Percentiles rank a stretch among this genome's conserved stretches.
Evolutionary conservation across 2,797 vertebrate species (phyloP).

Genomic region (Aplochiton taeniatus): DNA sequence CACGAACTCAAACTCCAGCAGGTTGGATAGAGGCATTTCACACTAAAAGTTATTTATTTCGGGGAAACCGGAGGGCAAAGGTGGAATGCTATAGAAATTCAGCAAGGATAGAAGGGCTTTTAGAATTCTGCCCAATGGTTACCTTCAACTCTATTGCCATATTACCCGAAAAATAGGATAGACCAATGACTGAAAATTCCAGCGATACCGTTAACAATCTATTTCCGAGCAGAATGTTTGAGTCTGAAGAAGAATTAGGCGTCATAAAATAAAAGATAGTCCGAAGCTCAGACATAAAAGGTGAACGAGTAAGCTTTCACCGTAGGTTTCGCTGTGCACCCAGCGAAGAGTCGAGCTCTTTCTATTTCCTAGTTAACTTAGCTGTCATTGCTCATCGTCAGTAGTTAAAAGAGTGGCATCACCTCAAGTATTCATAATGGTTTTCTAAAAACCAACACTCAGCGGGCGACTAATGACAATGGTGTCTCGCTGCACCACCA

Average conservation of each 20-base stretch:
- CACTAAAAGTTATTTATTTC: slow-evolving; percentile 74
- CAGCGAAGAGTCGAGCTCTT: not conserved
- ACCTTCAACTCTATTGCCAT: slow-evolving; percentile 70
- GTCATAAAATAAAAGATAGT: slow-evolving; percentile 47
- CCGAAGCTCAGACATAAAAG: not conserved
- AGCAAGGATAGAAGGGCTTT: slow-evolving; percentile 75
- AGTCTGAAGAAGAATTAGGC: slow-evolving; percentile 55
- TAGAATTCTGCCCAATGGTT: slow-evolving; percentile 73
- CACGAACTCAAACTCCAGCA: slow-evolving; percentile 12
- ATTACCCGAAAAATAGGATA: slow-evolving; percentile 70
- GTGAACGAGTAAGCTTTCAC: not conserved
- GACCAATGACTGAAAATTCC: slow-evolving; percentile 54
- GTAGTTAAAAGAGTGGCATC: slow-evolving; percentile 48
- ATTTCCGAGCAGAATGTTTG: slow-evolving; percentile 30
- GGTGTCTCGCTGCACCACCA: slow-evolving; percentile 63
- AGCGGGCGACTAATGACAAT: slow-evolving; percentile 73
- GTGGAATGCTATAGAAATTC: slow-evolving; percentile 78
- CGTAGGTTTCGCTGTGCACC: no score
- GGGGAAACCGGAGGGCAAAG: slow-evolving; percentile 72
- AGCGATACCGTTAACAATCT: slow-evolving; percentile 56
- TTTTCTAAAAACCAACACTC: slow-evolving; percentile 64
- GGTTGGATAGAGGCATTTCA: slow-evolving; percentile 49
- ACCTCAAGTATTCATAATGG: slow-evolving; percentile 47
- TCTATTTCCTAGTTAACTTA: slow-evolving; percentile 16
- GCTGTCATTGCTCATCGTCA: slow-evolving; percentile 34